A percentile compares a stretch with the other conserved stretches of the same genome.
Evolutionary conservation across 2,113 vertebrate genomes (phyloP).

Genomic region (Petrocephalus zakoni): DNA sequence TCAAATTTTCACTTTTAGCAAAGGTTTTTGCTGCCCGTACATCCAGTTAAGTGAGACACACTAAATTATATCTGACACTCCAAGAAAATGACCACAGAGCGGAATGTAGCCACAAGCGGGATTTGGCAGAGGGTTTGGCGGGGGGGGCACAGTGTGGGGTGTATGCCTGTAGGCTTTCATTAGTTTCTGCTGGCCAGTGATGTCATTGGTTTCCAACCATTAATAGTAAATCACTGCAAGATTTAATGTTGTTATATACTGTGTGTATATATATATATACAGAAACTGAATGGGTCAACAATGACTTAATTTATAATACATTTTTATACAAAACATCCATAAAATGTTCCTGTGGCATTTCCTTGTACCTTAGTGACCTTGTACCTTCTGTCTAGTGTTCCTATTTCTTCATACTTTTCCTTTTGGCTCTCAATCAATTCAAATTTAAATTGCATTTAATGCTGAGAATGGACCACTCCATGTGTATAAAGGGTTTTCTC

Average conservation of each 20-base stretch:
- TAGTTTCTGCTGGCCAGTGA: conserved; percentile 37
- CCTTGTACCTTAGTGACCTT: neutral
- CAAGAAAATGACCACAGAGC: conserved; percentile 77
- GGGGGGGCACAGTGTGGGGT: conserved; percentile 15
- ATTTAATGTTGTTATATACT: neutral
- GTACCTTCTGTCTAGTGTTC: neutral
- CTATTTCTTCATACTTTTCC: neutral
- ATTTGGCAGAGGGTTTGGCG: conserved; percentile 50
- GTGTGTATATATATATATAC: neutral
- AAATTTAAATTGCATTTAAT: conserved; percentile 9
- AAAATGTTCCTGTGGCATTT: neutral
- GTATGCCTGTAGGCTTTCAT: neutral
- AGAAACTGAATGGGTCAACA: neutral
- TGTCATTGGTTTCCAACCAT: conserved; percentile 52
- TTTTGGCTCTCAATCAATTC: neutral
- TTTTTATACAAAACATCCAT: neutral
- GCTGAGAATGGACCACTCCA: neutral
- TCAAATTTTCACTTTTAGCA: conserved; percentile 96
- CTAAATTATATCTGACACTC: conserved; percentile 95
- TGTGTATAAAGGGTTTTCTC: neutral
- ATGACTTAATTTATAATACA: neutral
- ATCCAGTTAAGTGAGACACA: conserved; percentile 86
- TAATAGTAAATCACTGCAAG: conserved; percentile 42
- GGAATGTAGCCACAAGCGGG: conserved; percentile 47
- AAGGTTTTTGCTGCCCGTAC: conserved; percentile 78